Conservation (phyloP, 2,888 invertebrate genomes). For the Cheilosia vernalis region DNA sequence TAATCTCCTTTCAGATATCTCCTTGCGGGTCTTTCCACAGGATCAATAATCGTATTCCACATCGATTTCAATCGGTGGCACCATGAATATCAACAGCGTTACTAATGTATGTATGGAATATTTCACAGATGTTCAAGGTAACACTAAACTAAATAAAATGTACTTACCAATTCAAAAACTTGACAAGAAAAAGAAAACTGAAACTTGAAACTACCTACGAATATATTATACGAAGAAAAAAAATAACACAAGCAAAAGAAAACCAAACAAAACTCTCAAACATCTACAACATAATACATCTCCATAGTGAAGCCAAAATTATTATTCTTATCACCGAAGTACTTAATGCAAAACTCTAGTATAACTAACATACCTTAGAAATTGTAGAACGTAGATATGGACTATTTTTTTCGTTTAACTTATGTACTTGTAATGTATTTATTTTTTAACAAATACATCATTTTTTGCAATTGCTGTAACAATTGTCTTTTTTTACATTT, state of each 20-base stretch:
- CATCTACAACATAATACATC: conserved; percentile 66
- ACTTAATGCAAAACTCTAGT: conserved; percentile 63
- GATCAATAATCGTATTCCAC: conserved; percentile 99
- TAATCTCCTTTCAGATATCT: conserved; percentile 88
- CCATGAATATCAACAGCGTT: conserved; percentile 97
- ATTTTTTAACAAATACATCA: conserved; percentile 8
- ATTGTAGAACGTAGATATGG: conserved; percentile 24
- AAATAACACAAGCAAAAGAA: conserved; percentile 63
- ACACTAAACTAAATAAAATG: conserved; percentile 51
- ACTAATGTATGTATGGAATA: conserved; percentile 85
- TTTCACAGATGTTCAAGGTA: conserved; percentile 74
- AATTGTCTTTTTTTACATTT: conserved; percentile 4
- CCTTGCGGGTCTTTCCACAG: conserved; percentile 97
- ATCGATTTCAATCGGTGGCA: conserved; percentile 99
- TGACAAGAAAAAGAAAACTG: conserved; percentile 59
- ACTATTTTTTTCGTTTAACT: conserved; percentile 8
- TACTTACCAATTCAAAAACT: conserved; percentile 77
- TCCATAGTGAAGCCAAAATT: conserved; percentile 74
- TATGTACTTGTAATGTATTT: conserved; percentile 2
- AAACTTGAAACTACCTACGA: conserved; percentile 48
- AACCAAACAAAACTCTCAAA: conserved; percentile 76
- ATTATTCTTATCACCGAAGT: conserved; percentile 71
- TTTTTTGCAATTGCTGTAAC: conserved; percentile 36
- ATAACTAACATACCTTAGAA: conserved; percentile 44
- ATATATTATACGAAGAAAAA: conserved; percentile 41